Percentiles rank a stretch among this genome's conserved stretches.
Evolutionary conservation across 2,113 vertebrate genomes (phyloP).

Genomic region (Mobula hypostoma): DNA sequence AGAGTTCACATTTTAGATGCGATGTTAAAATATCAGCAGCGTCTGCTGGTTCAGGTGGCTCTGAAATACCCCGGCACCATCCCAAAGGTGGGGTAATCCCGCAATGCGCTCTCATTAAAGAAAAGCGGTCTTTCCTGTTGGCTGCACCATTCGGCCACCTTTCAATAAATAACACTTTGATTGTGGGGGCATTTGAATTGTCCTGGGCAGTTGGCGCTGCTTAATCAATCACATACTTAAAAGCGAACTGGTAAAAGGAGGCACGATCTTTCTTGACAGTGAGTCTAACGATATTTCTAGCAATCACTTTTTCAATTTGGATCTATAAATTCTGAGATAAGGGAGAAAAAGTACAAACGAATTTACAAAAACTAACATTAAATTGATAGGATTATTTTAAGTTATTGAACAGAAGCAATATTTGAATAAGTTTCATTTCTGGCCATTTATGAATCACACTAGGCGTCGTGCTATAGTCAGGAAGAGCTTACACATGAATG

Average conservation of each 20-base stretch:
- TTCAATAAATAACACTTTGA: neutral
- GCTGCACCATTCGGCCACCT: neutral
- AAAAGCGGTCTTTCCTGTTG: neutral
- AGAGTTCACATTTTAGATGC: neutral
- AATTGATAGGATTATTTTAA: neutral
- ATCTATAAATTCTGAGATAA: neutral
- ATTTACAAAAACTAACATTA: neutral
- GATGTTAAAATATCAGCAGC: neutral
- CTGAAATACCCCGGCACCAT: neutral
- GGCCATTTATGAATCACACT: neutral
- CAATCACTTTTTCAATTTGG: neutral
- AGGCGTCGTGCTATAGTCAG: conserved; percentile 39
- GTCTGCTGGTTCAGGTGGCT: neutral
- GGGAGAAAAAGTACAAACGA: neutral
- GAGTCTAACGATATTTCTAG: neutral
- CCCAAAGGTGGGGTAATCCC: neutral
- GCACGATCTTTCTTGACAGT: neutral
- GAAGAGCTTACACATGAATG: conserved; percentile 61
- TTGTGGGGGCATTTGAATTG: neutral
- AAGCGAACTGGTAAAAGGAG: neutral
- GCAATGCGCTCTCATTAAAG: neutral
- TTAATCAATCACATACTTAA: neutral
- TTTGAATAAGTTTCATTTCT: neutral
- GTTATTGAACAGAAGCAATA: neutral
- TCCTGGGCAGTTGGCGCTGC: neutral